Base-by-base conservation (phyloP, 35 echinoderm and acorn worm genomes). In the Acanthaster planci region DNA sequence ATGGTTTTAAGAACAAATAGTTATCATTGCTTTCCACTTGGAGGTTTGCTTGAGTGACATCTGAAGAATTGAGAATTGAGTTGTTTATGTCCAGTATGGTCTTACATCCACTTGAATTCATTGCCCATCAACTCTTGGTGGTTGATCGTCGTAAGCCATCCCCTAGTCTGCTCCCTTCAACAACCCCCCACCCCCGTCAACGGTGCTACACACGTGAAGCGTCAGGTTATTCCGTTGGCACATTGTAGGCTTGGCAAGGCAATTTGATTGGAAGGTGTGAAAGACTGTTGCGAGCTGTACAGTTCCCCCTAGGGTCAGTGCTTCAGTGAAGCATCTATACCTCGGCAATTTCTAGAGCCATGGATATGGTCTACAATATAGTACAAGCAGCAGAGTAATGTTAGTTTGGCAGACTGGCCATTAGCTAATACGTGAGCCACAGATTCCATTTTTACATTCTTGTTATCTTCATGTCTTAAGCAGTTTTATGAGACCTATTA, bases 221-320 rank as follows among this genome's bases (percentile, higher is more conserved):
- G 64, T 26, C 64, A 72, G 64, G 64, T 72, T 34, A 10, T 30
- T 30, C 34, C 64, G 26, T 72, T 72, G 64, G 64, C 64, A 72
- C 64, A 72, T 72, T 34, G 64, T 72, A 72, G 64, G 64, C 64
- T 72, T 14, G 64, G 64, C 64, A 31, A 34, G 64, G 23, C 64
- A 72, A 72, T 72, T 72, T 72, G 64, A 72, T 72, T 72, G 64
- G 19, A 34, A 72, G 64, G 64, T 72, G 64, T 72, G 64, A 72
- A 72, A 72, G 64, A 72, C 64, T 72, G 64, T 72, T 72, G 64
- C 64, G 64, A 72, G 26, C 64, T 34, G 34, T 72, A 27, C 64
- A 21, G 34, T 72, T 72, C 64, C 64, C 64, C n/a, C 26, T 26
- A 27, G 64, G 64, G 64, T 72, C 64, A 72, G 10, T 72, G 64